Conservation (phyloP, 1,140 invertebrate genomes). For the Zaprionus davidi region DNA sequence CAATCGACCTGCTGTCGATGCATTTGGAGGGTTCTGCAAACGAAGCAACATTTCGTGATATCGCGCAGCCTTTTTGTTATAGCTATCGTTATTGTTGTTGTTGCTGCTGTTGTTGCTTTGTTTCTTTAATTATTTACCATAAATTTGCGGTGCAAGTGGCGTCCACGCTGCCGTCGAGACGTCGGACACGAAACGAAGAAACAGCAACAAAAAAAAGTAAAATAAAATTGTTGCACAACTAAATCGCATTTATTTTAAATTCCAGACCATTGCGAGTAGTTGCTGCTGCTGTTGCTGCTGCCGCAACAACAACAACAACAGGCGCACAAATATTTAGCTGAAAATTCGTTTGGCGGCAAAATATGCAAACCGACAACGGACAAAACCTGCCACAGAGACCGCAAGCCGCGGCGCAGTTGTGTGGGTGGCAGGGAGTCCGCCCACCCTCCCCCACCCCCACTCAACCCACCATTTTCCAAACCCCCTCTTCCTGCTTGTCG, state of each 20-base stretch:
- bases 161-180: conserved; percentile 12
- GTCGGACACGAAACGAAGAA: conserved; percentile 30
- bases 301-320: conserved; percentile 23
- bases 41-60: not conserved
- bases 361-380: conserved; percentile 37
- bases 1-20: not conserved
- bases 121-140: conserved; percentile 59
- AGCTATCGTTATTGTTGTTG: conserved; percentile 18
- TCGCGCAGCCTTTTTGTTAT: conserved; percentile 6
- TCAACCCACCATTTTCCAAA: too few species aligned
- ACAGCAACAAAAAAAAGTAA: conserved; percentile 34
- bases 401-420: conserved; percentile 33
- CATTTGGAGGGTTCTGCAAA: not conserved
- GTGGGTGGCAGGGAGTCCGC: not conserved
- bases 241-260: conserved; percentile 79
- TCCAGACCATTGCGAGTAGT: conserved; percentile 68
- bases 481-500: too few species aligned
- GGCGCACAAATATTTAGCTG: conserved; percentile 60
- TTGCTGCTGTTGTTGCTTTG: conserved; percentile 5
- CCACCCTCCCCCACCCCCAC: too few species aligned
- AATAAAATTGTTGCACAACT: conserved; percentile 72
- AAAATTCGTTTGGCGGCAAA: conserved; percentile 62
- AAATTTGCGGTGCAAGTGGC: conserved; percentile 59
- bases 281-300: conserved; percentile 19
- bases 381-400: conserved; percentile 39